Percentiles rank a stretch among this genome's conserved stretches.
Conservation (phyloP, 2,888 invertebrate genomes). For the Hedya salicella region DNA sequence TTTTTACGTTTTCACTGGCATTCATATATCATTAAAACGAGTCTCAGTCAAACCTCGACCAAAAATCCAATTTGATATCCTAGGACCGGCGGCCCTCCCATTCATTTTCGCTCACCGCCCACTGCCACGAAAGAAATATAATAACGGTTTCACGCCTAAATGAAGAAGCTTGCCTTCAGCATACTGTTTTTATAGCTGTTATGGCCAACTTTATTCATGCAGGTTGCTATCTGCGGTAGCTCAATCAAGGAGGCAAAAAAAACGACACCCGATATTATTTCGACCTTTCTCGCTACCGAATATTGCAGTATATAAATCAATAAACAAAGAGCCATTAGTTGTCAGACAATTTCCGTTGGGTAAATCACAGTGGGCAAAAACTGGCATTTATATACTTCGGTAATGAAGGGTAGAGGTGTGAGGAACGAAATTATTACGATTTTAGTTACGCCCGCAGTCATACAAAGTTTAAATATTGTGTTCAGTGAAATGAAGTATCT, state of each 20-base stretch:
- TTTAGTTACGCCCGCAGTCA: too few species aligned
- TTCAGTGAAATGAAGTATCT: too few species aligned
- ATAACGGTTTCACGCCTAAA: conserved; percentile 63
- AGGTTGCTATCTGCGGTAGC: conserved; percentile 65
- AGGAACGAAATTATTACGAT: conserved; percentile 31
- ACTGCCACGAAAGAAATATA: conserved; percentile 71
- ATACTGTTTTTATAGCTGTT: conserved; percentile 48
- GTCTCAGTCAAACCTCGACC: conserved; percentile 63
- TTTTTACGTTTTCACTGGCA: conserved; percentile 49
- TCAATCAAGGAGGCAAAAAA: conserved; percentile 71
- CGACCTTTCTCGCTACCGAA: conserved; percentile 79
- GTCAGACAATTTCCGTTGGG: conserved; percentile 83
- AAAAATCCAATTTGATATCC: conserved; percentile 57
- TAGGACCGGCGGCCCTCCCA: conserved; percentile 63
- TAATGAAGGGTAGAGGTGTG: conserved; percentile 67
- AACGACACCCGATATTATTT: conserved; percentile 63
- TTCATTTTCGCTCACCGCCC: conserved; percentile 69
- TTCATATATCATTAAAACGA: conserved; percentile 56
- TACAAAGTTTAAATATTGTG: too few species aligned
- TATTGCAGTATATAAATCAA: conserved; percentile 82
- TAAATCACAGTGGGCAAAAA: conserved; percentile 79
- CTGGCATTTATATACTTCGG: conserved; percentile 59
- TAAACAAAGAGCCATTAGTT: conserved; percentile 83
- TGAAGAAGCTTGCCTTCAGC: conserved; percentile 54
- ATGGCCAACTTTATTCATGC: conserved; percentile 54